Percentiles rank a stretch among this genome's conserved stretches.
These are phyloP conservation scores for Phlogophora meticulosa DNA, from an alignment of 2,888 invertebrate genomes.

Conservation along the genomic window DNA sequence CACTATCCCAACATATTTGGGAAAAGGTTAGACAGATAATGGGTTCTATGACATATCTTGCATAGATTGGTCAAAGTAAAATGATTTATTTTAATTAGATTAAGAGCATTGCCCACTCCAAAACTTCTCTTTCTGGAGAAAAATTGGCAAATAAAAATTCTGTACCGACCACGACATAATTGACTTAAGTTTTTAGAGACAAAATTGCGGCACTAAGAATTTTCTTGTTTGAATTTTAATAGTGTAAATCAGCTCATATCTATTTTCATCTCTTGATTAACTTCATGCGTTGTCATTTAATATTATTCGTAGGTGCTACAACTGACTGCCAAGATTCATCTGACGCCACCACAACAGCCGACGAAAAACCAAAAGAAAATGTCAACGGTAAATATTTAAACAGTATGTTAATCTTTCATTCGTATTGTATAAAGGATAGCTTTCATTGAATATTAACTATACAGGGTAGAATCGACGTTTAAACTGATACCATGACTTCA, in stretches of 20 bases:
- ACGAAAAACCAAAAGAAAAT: constrained; percentile 86
- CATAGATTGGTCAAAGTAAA: neutral
- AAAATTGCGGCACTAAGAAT: no score
- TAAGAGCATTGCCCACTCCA: no score
- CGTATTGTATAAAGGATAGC: no score
- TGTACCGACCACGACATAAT: no score
- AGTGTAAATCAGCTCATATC: neutral
- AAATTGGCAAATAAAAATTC: neutral
- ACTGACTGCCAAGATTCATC: constrained; percentile 91
- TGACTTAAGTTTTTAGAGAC: no score
- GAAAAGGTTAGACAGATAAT: no score
- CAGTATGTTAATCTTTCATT: no score
- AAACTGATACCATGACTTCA: no score
- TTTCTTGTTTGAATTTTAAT: neutral
- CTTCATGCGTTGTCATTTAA: neutral
- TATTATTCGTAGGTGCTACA: constrained; percentile 73
- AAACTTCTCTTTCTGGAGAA: neutral
- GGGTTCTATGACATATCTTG: neutral
- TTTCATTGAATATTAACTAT: no score
- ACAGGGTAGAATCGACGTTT: no score
- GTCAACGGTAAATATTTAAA: constrained; percentile 77
- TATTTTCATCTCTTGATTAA: neutral
- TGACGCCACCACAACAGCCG: constrained; percentile 89
- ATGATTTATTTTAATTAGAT: neutral
- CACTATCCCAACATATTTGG: no score